Evolutionary conservation across 2,797 vertebrate genomes (phyloP).

Genomic region (Glyptemys insculpta): DNA sequence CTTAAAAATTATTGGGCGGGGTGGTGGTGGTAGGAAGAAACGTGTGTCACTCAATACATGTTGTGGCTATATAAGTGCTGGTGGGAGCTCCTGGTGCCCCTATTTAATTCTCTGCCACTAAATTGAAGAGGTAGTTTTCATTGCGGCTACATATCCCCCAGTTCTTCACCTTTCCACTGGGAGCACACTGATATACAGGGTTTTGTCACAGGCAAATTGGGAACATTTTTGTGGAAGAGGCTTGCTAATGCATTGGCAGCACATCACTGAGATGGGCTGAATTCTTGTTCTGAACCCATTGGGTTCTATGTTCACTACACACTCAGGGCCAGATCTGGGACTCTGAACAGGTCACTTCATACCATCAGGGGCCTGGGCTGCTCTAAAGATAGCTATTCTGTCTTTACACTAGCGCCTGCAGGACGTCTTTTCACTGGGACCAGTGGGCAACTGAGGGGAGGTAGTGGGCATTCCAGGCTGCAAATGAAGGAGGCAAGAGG

Average conservation of each 20-base stretch:
- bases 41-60: neutral
- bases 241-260: neutral
- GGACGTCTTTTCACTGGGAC: neutral
- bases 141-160: neutral
- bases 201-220: neutral
- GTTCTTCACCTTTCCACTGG: neutral
- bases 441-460: neutral
- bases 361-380: neutral
- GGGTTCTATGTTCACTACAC: neutral
- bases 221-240: neutral
- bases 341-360: neutral
- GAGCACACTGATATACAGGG: neutral
- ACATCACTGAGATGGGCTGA: neutral
- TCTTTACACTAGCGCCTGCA: neutral
- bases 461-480: neutral
- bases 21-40: neutral
- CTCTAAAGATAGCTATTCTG: neutral
- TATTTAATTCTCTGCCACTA: neutral
- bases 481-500: neutral
- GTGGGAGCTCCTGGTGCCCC: too few relatives aligned
- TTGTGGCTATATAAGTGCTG: too few relatives aligned
- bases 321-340: neutral
- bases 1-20: neutral
- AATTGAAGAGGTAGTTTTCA: neutral
- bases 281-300: neutral